Percentiles rank a stretch among this genome's conserved stretches.
Evolutionary conservation across 35 echinoderm and acorn worm genomes (phyloP).

Genomic region (Ptychodera flava): DNA sequence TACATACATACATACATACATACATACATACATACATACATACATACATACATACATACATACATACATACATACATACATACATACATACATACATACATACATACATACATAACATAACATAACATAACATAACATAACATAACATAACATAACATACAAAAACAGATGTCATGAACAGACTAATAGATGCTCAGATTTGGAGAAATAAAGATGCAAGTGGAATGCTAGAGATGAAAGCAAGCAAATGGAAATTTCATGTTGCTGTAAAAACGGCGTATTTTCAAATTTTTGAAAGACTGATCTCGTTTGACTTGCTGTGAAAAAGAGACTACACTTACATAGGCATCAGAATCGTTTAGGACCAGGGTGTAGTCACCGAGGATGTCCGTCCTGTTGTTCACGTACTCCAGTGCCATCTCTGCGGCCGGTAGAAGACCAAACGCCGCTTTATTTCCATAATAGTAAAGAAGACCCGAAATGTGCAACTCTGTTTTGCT

Average conservation of each 20-base stretch:
- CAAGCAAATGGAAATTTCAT: too few relatives aligned
- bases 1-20: slow-evolving; percentile 2
- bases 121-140: not conserved
- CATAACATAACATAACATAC: not conserved
- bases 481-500: not conserved
- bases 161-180: not conserved
- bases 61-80: slow-evolving; percentile 2
- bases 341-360: not conserved
- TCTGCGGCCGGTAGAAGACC: slow-evolving; percentile 58
- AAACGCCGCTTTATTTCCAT: not conserved
- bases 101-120: not conserved
- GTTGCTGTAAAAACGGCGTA: too few relatives aligned
- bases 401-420: slow-evolving; percentile 79
- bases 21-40: not conserved
- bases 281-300: too few relatives aligned
- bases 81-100: slow-evolving; percentile 2
- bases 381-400: slow-evolving; percentile 74
- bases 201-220: too few relatives aligned
- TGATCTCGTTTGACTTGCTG: too few relatives aligned
- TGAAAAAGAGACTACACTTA: too few relatives aligned
- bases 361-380: slow-evolving; percentile 49
- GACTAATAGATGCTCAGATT: not conserved
- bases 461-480: not conserved
- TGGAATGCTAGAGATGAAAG: too few relatives aligned
- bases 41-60: not conserved